Conservation (phyloP, 2,797 vertebrate genomes). For the Babyrousa celebensis region DNA sequence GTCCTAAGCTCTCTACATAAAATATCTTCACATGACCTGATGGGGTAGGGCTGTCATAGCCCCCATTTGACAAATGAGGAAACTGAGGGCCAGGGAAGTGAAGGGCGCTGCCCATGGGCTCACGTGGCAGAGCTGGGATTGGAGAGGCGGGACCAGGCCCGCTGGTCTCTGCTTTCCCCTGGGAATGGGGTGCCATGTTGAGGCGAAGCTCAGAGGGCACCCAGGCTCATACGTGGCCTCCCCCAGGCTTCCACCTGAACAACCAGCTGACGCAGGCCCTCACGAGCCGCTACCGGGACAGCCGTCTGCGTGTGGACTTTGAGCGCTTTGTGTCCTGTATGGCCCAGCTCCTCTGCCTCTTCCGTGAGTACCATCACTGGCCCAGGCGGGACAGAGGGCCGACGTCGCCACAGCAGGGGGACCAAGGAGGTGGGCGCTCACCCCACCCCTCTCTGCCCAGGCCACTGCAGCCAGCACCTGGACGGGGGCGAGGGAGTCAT, state of each 20-base stretch:
- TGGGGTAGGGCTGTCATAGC: rapidly evolving
- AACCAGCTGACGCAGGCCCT: constrained; percentile 85
- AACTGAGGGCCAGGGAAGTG: background rate
- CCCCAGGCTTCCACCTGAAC: constrained; percentile 82
- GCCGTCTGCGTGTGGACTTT: constrained; percentile 82
- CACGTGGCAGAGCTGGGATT: background rate
- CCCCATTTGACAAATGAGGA: background rate
- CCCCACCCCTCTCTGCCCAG: constrained; percentile 27
- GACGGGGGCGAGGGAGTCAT: constrained; percentile 68
- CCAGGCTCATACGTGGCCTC: background rate
- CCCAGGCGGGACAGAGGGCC: rapidly evolving
- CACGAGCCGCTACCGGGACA: constrained; percentile 83
- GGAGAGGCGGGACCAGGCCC: too few relatives aligned
- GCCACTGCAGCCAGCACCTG: constrained; percentile 81
- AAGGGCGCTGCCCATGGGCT: background rate
- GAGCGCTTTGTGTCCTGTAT: constrained; percentile 84
- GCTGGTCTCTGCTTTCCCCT: background rate
- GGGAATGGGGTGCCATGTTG: too few relatives aligned
- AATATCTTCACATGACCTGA: rapidly evolving
- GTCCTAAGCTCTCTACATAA: rapidly evolving
- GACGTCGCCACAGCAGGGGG: rapidly evolving
- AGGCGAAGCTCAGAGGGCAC: background rate
- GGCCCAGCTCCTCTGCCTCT: constrained; percentile 84
- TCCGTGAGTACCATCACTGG: constrained; percentile 79
- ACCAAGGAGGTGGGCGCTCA: rapidly evolving